Conservation (phyloP, 1,140 invertebrate species). For the Drosophila hydei region DNA sequence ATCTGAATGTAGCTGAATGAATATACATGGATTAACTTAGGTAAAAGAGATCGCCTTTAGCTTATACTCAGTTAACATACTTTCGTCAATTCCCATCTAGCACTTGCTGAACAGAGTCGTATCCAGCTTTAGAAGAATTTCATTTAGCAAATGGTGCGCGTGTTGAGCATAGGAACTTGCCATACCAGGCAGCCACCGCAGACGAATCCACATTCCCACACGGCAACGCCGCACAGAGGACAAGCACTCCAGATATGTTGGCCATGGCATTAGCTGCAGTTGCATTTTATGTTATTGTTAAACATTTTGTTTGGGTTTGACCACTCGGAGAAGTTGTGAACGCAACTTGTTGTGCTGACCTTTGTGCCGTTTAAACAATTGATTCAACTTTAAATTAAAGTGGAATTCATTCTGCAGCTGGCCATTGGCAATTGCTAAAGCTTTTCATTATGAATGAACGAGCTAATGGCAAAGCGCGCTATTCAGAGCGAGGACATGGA, state of each 20-base stretch:
- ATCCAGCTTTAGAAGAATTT: slow-evolving; percentile 33
- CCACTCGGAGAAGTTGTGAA: slow-evolving; percentile 39
- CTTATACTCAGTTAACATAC: not conserved
- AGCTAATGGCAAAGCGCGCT: slow-evolving; percentile 22
- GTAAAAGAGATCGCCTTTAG: not conserved
- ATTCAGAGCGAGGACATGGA: slow-evolving; percentile 24
- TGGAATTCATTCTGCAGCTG: slow-evolving; percentile 51
- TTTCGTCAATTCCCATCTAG: not conserved
- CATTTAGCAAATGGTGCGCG: slow-evolving; percentile 57
- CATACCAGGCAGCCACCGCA: not conserved
- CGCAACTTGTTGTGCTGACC: slow-evolving; percentile 29
- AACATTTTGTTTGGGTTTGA: slow-evolving; percentile 27
- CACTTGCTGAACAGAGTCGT: not conserved
- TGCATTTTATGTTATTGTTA: slow-evolving; percentile 39
- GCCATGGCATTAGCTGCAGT: slow-evolving; percentile 16
- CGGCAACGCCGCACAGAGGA: slow-evolving; percentile 9
- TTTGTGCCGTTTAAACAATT: slow-evolving; percentile 28
- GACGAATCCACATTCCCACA: slow-evolving; percentile 5
- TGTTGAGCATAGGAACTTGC: slow-evolving; percentile 8
- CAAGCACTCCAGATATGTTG: slow-evolving; percentile 11
- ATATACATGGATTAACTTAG: too few species aligned
- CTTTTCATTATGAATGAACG: slow-evolving; percentile 38
- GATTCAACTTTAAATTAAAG: slow-evolving; percentile 55
- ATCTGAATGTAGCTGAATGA: not conserved
- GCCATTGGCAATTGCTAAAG: slow-evolving; percentile 43